A percentile compares a stretch with the other conserved stretches of the same genome.
These are phyloP conservation scores for Enteromius mattozi DNA, from an alignment of 2,797 vertebrate species.

Conservation along the genomic window DNA sequence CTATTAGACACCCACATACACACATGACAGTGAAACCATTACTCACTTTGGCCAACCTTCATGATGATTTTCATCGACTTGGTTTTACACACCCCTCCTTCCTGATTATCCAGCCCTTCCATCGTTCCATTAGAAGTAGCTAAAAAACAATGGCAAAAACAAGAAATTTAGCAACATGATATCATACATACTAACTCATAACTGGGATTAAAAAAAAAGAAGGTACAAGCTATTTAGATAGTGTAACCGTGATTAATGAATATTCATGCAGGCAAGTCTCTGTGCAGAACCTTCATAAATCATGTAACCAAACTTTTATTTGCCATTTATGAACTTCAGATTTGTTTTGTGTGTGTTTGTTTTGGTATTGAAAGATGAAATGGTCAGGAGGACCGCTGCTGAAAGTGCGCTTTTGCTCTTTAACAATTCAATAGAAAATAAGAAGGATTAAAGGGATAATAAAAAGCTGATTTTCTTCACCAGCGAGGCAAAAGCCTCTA, in stretches of 20 bases:
- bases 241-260: conserved; percentile 9
- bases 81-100: conserved; percentile 97
- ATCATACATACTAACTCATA: background rate
- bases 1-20: conserved; percentile 31
- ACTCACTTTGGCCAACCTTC: conserved; percentile 99
- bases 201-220: background rate
- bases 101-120: conserved; percentile 98
- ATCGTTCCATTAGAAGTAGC: conserved; percentile 98
- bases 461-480: conserved; percentile 37
- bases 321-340: no score
- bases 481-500: conserved; percentile 31
- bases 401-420: background rate
- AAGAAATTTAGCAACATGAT: conserved; percentile 23
- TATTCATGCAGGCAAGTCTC: background rate
- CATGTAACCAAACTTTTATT: conserved; percentile 22
- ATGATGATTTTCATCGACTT: conserved; percentile 99
- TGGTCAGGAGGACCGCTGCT: background rate
- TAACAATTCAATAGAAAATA: conserved; percentile 26
- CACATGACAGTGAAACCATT: conserved; percentile 19
- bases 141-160: conserved; percentile 62
- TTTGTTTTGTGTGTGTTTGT: background rate
- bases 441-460: conserved; percentile 41
- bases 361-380: conserved; percentile 15
- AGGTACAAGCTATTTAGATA: background rate
- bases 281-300: background rate